These are phyloP conservation scores for Pseudopipra pipra DNA, from an alignment of 2,113 vertebrate species.

Conservation along the genomic window DNA sequence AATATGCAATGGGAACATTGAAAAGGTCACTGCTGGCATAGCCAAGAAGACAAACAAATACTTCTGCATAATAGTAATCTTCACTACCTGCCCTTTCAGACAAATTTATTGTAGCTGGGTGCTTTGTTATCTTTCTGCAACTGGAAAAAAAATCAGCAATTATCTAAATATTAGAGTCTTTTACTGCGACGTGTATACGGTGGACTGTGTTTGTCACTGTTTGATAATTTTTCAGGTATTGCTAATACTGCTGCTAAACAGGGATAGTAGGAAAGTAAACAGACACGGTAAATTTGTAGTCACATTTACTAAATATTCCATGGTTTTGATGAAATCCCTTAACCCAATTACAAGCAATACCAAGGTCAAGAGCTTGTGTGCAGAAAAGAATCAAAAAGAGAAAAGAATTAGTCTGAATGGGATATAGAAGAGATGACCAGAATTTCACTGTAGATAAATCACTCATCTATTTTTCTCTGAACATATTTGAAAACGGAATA, in stretches of 20 bases:
- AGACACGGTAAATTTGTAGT: neutral
- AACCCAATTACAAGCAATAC: neutral
- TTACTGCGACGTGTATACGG: neutral
- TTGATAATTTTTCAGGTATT: neutral
- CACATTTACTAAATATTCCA: neutral
- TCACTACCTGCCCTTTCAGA: neutral
- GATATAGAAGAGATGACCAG: neutral
- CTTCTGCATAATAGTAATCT: neutral
- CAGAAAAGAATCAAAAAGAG: neutral
- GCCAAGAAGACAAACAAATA: neutral
- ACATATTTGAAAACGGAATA: accelerated
- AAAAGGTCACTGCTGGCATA: neutral
- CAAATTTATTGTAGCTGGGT: neutral
- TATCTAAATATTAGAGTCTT: neutral
- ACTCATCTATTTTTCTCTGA: neutral
- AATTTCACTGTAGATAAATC: neutral
- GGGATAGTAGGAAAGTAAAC: neutral
- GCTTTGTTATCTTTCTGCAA: neutral
- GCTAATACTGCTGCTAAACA: neutral
- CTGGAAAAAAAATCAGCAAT: neutral
- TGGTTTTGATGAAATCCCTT: neutral
- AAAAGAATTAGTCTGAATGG: neutral
- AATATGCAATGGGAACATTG: neutral
- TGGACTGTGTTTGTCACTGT: neutral
- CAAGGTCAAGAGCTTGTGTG: neutral